phyloP scores from a whole-genome alignment of 2,888 invertebrate genomes.

The Noctua fimbriata region DNA sequence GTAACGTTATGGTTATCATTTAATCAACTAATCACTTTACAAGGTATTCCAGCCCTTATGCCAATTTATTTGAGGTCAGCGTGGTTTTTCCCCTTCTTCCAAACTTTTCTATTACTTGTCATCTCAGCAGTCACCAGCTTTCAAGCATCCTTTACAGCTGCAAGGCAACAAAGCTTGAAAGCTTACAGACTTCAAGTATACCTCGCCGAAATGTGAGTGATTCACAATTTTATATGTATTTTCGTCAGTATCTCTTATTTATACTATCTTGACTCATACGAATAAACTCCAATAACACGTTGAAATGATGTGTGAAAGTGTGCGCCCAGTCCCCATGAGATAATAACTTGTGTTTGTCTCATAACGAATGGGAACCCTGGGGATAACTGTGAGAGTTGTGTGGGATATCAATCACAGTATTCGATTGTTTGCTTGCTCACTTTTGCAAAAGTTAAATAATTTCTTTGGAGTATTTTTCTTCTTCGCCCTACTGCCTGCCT shows the following conservation, averaged over 20 bases:
- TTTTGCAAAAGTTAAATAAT: neutral
- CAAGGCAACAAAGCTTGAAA: neutral
- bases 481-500: no score
- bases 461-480: neutral
- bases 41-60: neutral
- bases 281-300: conserved; percentile 19
- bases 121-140: neutral
- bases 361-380: neutral
- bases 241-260: neutral
- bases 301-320: conserved; percentile 32
- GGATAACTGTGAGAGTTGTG: neutral
- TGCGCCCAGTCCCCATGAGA: conserved; percentile 1
- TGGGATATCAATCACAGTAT: conserved; percentile 12
- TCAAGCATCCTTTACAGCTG: neutral
- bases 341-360: conserved; percentile 5
- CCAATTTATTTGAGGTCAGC: neutral
- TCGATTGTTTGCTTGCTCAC: neutral
- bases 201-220: neutral
- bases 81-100: neutral
- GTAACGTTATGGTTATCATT: no score
- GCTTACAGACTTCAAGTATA: no score
- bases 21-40: no score
- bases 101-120: neutral
- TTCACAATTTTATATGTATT: neutral
- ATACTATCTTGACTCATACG: neutral